Base-by-base conservation (phyloP, 2,113 vertebrate genomes). In the Hypocryptadius cinnamomeus region DNA sequence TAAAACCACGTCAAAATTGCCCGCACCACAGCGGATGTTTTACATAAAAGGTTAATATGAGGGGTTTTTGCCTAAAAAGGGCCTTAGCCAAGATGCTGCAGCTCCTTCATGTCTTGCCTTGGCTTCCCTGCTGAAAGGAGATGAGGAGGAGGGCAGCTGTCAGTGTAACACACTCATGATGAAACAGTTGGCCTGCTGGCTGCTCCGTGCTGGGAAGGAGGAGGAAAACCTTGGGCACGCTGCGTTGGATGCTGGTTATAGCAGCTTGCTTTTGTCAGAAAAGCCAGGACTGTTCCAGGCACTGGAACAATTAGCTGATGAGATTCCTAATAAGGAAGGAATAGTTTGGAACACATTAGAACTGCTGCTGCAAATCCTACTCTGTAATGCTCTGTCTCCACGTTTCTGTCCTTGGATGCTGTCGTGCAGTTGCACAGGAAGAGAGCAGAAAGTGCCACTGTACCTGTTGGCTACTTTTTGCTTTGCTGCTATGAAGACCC, bases 1-100 rank as follows among this genome's bases (percentile, higher is more conserved):
- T 66, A 63, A 87, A 86, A 71, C 78, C 77, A 6, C 3, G 22
- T 66, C 80, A 71, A 87, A 91, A 90, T 44, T 68, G 33, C 87
- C 74, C 71, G 66, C 66, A 70, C 60, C 25, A 8, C 64, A 30
- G 47, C 2, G 21, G 59, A 54, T 94, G 59, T 89, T 83, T 93
- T 69, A 80, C 85, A 76, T 6, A 74, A 54, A 71, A 85, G 63
- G 84, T 85, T 74, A 85, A 61, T 80, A 10, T 15, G 24, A 56
- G 59, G 17, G 10, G 8, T 82, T 74, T 60, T 96, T 93, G 89
- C 90, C 77, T 94, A 76, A 72, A 56, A 79, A 93, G 87, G 60
- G 18, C 37, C 54, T 45, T 92, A 76, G 90, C 78, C 74, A 84
- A 91, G 79, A 40, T 5, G 28, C 84, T 82, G 69, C 48, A 73